Percentiles rank a stretch among this genome's conserved stretches.
These are phyloP conservation scores for Cariama cristata DNA, from an alignment of 2,113 vertebrate species.

Conservation along the genomic window DNA sequence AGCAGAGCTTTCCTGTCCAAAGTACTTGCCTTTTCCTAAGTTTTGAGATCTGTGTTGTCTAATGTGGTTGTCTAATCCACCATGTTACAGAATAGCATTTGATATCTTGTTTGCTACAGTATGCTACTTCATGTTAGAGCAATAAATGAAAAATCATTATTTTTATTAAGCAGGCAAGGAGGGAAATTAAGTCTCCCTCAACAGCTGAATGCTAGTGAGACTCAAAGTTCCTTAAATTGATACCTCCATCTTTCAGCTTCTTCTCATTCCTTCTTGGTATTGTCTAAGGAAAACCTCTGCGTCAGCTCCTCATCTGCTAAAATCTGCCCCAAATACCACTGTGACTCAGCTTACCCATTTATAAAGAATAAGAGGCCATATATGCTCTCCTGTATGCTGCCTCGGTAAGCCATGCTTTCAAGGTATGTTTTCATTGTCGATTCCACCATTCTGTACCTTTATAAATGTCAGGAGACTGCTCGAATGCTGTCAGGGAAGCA, in stretches of 20 bases:
- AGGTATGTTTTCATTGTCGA: not conserved
- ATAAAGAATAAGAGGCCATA: not conserved
- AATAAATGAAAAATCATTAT: not conserved
- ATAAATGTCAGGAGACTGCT: not conserved
- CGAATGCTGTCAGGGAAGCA: not conserved
- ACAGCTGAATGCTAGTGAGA: not conserved
- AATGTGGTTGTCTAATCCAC: not conserved
- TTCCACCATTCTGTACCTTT: not conserved
- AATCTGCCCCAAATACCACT: not conserved
- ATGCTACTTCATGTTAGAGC: not conserved
- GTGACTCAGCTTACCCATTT: not conserved
- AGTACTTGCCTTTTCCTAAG: not conserved
- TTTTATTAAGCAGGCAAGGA: not conserved
- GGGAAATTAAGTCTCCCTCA: not conserved
- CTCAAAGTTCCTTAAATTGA: not conserved
- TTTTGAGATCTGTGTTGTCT: not conserved
- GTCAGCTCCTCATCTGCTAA: not conserved
- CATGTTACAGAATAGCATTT: not conserved
- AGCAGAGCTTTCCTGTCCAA: not conserved
- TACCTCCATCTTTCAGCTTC: not conserved
- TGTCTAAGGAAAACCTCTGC: not conserved
- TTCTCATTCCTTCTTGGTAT: not conserved
- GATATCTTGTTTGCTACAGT: not conserved
- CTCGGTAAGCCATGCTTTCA: not conserved
- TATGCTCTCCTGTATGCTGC: not conserved